Percentiles rank a stretch among this genome's conserved stretches.
phyloP scores from a whole-genome alignment of 2,888 invertebrate species.

The Hyppa rectilinea region DNA sequence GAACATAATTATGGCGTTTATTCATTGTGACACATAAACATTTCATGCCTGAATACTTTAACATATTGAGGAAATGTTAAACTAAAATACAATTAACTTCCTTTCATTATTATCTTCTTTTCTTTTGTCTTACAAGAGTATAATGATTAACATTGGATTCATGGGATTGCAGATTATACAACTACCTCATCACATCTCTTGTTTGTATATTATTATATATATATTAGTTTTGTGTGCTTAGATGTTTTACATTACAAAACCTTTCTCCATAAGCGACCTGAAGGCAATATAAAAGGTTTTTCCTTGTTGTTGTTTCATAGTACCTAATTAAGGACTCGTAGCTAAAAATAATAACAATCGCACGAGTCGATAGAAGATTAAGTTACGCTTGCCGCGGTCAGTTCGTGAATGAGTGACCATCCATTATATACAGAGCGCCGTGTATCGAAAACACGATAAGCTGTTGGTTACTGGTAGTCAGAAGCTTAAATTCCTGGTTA shows the following conservation, averaged over 20 bases:
- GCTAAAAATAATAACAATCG: too few species aligned
- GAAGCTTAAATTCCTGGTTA: too few species aligned
- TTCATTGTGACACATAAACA: background rate
- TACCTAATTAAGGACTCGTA: too few species aligned
- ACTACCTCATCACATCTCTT: background rate
- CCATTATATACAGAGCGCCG: too few species aligned
- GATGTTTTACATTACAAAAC: background rate
- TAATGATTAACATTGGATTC: background rate
- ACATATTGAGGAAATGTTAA: background rate
- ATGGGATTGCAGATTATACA: background rate
- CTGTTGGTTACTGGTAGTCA: background rate
- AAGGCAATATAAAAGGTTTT: background rate
- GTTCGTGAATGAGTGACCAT: too few species aligned
- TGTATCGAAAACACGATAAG: too few species aligned
- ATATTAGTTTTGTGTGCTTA: background rate
- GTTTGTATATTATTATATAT: background rate
- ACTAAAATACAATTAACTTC: background rate
- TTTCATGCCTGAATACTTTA: background rate
- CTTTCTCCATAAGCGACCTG: background rate
- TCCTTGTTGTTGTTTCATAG: too few species aligned
- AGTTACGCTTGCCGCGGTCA: too few species aligned
- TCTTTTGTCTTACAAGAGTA: background rate
- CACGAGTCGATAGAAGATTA: too few species aligned
- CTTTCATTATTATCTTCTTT: background rate
- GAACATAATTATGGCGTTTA: background rate